Evolutionary conservation across 2,888 invertebrate species (phyloP), one percentile per base, ranked within the genome.

Genomic region (Plagodis dolabraria): DNA sequence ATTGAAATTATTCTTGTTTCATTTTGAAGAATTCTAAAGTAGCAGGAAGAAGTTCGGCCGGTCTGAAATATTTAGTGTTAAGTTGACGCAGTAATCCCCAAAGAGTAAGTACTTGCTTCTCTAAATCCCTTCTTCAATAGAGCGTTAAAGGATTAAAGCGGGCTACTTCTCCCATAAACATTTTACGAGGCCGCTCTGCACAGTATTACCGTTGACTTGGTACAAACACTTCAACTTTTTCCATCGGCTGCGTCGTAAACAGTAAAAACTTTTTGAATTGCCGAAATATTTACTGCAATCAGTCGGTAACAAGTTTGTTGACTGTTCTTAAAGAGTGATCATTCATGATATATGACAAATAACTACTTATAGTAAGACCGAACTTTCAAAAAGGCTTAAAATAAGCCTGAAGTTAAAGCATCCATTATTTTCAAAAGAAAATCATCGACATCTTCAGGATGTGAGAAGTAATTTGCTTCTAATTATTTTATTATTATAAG

Each of bases 161-260:
- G 75, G 72, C 77, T 66, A 72, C 71, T 72, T 72, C 70, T 66
- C 69, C 72, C 67, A 77, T 82, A 80, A 82, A 82, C 67, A 74
- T 80, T 84, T 84, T 80, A 84, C 74, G 80, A 79, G 62, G 56
- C 63, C 67, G 71, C 69, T 73, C 74, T 67, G 75, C 69, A 73
- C 66, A 65, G 70, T 75, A 76, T 74, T 65, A 73, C 69, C 69
- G 66, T 71, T 68, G 67, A 64, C 70, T 71, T 65, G 67, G 69
- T 69, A 62, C 69, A 67, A 74, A 71, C 65, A 68, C 68, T 74
- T 67, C 54, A 69, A 72, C 68, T 72, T 74, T 75, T 74, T 74
- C 68, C 70, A 72, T 68, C 64, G 74, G 73, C 72, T 69, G 71
- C 69, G 69, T 74, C 69, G 69, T 69, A 70, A 66, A 65, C 65